A percentile compares a stretch with the other conserved stretches of the same genome.
phyloP scores from a whole-genome alignment of 2,888 invertebrate species.

The Argyra leucocephala region DNA sequence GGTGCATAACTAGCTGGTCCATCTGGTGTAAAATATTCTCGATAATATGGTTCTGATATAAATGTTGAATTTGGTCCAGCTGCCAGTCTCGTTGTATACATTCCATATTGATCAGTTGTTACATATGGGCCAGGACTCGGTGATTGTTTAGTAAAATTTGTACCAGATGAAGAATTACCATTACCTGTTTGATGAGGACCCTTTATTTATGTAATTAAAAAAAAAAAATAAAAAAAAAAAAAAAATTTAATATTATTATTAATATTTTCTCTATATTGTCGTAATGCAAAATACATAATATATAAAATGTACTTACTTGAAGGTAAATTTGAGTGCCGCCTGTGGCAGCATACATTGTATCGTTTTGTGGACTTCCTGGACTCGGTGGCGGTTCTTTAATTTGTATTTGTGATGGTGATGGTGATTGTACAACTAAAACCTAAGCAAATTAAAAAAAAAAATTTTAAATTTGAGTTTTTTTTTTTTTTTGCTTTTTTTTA shows the following conservation, averaged over 20 bases:
- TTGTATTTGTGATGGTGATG: conserved; percentile 36
- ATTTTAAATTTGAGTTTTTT: neutral
- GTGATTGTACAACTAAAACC: conserved; percentile 42
- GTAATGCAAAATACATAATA: conserved; percentile 1
- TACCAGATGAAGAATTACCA: conserved; percentile 28
- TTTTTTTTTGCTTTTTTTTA: too few relatives aligned
- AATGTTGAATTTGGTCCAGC: conserved; percentile 47
- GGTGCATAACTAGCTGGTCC: conserved; percentile 43
- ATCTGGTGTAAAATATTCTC: conserved; percentile 62
- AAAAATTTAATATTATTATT: neutral
- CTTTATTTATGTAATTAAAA: conserved; percentile 21
- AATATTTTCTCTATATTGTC: neutral
- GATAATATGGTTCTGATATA: conserved; percentile 64
- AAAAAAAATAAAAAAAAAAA: neutral
- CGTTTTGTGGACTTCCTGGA: conserved; percentile 39
- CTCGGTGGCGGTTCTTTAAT: conserved; percentile 40
- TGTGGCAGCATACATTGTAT: conserved; percentile 44
- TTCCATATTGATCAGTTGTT: conserved; percentile 41
- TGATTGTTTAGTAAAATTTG: conserved; percentile 40
- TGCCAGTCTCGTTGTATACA: conserved; percentile 41
- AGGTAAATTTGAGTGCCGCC: conserved; percentile 45
- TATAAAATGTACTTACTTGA: conserved; percentile 39
- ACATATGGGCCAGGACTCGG: conserved; percentile 44
- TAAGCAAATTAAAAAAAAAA: conserved; percentile 26
- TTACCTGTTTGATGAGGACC: conserved; percentile 36